A percentile compares a stretch with the other conserved stretches of the same genome.
Evolutionary conservation across 2,888 invertebrate genomes (phyloP).

Genomic region (Mimumesa dahlbomi): DNA sequence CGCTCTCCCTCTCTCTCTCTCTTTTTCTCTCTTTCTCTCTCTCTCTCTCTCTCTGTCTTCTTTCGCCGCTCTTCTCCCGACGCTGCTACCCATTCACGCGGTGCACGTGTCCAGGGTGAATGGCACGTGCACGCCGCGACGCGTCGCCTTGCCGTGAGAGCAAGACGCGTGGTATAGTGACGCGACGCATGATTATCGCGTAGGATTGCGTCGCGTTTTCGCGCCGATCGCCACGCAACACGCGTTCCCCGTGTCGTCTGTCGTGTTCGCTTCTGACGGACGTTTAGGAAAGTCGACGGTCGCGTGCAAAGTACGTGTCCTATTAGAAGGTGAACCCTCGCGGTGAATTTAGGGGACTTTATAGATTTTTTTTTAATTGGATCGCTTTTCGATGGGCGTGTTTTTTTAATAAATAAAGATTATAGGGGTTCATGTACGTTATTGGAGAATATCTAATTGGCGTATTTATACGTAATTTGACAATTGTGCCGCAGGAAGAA

Average conservation of each 20-base stretch:
- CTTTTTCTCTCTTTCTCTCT: slow-evolving; percentile 25
- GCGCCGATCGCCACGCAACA: background rate
- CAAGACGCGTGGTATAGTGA: slow-evolving; percentile 27
- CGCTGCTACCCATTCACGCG: slow-evolving; percentile 58
- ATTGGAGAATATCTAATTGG: background rate
- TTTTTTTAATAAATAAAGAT: background rate
- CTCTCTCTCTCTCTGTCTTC: background rate
- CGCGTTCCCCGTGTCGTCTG: background rate
- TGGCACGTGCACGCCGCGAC: slow-evolving; percentile 62
- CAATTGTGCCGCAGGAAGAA: too few relatives aligned
- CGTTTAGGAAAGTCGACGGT: too few relatives aligned
- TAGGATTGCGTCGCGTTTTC: background rate
- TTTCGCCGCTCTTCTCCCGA: slow-evolving; percentile 30
- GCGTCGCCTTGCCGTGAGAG: slow-evolving; percentile 38
- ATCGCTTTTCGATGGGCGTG: background rate
- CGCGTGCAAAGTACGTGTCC: too few relatives aligned
- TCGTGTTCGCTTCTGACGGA: background rate
- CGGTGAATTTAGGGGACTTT: too few relatives aligned
- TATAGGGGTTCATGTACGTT: background rate
- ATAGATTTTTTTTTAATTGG: too few relatives aligned
- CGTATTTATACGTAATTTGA: too few relatives aligned
- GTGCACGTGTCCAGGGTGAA: slow-evolving; percentile 67
- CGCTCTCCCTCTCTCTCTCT: slow-evolving; percentile 19
- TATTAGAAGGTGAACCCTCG: too few relatives aligned
- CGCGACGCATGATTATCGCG: slow-evolving; percentile 13